Conservation (phyloP, 2,113 vertebrate genomes). For the Onychostruthus taczanowskii region DNA sequence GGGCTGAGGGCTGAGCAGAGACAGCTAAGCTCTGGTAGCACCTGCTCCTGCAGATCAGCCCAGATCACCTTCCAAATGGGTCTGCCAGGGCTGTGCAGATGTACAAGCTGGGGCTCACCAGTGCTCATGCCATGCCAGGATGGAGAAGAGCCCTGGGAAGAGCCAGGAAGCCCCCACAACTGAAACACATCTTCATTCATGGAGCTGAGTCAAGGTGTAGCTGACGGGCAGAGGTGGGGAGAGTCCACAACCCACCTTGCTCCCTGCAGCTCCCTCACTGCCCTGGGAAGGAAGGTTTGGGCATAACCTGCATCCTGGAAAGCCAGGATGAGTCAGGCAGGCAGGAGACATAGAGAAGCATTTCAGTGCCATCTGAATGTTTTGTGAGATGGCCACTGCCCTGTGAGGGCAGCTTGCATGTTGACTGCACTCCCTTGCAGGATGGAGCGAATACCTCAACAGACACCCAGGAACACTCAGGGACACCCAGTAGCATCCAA, state of each 20-base stretch:
- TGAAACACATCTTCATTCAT: not conserved
- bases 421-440: rapidly evolving
- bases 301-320: not conserved
- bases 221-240: not conserved
- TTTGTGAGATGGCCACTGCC: rapidly evolving
- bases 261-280: rapidly evolving
- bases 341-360: rapidly evolving
- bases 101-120: rapidly evolving
- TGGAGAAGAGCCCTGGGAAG: not conserved
- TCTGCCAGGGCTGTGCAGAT: not conserved
- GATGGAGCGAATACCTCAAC: rapidly evolving
- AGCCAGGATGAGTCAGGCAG: not conserved
- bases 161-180: not conserved
- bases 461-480: too few species aligned
- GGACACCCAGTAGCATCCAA: not conserved
- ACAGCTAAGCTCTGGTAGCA: not conserved
- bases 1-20: not conserved
- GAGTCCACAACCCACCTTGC: rapidly evolving
- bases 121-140: not conserved
- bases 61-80: not conserved
- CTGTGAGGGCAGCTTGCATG: not conserved
- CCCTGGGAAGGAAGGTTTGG: not conserved
- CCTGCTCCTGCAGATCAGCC: not conserved
- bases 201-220: rapidly evolving
- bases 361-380: not conserved